Conservation (phyloP, 2,797 vertebrate species). For the Sebastes flavidus region DNA sequence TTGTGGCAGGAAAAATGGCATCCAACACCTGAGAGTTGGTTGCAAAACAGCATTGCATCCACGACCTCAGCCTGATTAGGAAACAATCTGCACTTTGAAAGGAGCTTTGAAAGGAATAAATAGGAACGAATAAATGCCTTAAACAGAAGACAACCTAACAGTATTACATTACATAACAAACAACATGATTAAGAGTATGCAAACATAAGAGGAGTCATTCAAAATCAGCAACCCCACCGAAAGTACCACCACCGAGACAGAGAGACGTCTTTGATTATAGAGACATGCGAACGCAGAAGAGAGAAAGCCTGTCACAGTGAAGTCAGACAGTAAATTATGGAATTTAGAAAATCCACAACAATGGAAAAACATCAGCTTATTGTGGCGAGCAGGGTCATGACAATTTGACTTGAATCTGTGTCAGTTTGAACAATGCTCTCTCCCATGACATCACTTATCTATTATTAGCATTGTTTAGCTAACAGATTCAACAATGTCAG, state of each 20-base stretch:
- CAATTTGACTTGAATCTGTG: background rate
- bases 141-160: background rate
- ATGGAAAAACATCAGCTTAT: background rate
- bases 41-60: background rate
- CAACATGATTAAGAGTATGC: background rate
- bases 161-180: background rate
- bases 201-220: slow-evolving; percentile 9
- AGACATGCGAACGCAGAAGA: background rate
- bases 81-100: background rate
- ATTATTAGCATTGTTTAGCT: background rate
- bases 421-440: background rate
- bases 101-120: background rate
- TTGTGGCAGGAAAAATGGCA: background rate
- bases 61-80: background rate
- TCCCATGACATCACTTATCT: background rate
- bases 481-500: background rate
- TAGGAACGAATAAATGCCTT: background rate
- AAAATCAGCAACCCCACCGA: background rate
- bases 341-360: background rate
- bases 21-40: background rate
- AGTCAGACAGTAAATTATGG: background rate
- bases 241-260: background rate
- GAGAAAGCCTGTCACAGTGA: background rate
- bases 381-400: background rate
- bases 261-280: slow-evolving; percentile 2